Base-by-base conservation (phyloP, 1,140 invertebrate species). In the Drosophila subpulchrella region DNA sequence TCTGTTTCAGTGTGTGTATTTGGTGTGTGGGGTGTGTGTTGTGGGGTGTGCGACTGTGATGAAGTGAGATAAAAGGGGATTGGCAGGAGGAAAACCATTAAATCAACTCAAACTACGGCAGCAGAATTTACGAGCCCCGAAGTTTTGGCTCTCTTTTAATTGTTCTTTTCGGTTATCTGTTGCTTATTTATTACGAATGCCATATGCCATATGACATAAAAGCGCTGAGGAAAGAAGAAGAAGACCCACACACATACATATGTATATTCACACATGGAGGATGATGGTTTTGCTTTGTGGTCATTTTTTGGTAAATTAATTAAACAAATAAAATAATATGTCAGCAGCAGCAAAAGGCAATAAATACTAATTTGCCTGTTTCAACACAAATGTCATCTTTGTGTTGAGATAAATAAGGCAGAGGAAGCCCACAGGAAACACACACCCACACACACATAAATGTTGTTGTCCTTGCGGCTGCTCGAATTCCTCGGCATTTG, bases 291-390 rank as follows among this genome's bases (percentile, higher is more conserved):
- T 86, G 80, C 74, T 61, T 67, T 88, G 60, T 80, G 76, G 75
- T 75, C 62, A 82, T 83, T 80, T 83, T 81, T 84, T 89, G 81
- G 84, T 80, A 84, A 88, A 88, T 88, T 88, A 88, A 88, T 88
- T 88, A 88, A 88, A 89, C 84, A 88, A 88, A 88, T 88, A 88
- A 88, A 88, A 88, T 88, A 88, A 88, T 88, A 88, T 88, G 84
- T 88, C 84, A 88, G 84, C 81, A 86, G 51, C 82, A 88, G 75
- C 73, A 80, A 66, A 83, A 78, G 68, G 80, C 85, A 84, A 84
- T 89, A 89, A 89, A 89, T 89, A 89, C 84, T 89, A 89, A 89
- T 89, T 88, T 89, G 84, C 84, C 84, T 89, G 84, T 89, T 89
- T 89, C 85, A 89, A 89, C 85, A 89, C 81, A 89, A 89, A 89